Percentiles rank a stretch among this genome's conserved stretches.
Conservation (phyloP, 2,113 vertebrate species). For the Pollachius pollachius region DNA sequence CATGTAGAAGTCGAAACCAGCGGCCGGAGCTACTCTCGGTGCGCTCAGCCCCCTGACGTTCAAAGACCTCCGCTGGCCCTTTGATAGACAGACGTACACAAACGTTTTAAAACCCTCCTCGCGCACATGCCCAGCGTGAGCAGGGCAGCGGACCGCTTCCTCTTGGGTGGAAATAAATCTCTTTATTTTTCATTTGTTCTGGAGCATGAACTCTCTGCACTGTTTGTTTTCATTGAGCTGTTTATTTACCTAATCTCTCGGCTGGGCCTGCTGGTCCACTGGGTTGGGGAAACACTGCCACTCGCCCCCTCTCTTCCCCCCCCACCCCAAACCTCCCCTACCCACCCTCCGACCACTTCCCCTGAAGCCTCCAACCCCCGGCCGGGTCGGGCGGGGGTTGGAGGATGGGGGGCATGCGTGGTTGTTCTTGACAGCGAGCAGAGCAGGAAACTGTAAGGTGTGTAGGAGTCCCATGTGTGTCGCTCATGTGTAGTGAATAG, state of each 20-base stretch:
- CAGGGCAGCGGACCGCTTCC: neutral
- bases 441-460: no score
- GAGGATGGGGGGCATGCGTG: neutral
- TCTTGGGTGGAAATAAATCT: constrained; percentile 12
- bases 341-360: no score
- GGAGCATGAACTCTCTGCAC: neutral
- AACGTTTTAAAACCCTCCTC: neutral
- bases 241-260: constrained; percentile 38
- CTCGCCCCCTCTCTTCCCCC: constrained; percentile 14
- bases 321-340: constrained; percentile 28
- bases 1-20: neutral
- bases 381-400: no score
- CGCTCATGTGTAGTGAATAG: no score
- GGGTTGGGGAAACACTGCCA: constrained; percentile 19
- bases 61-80: constrained; percentile 3
- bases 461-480: no score
- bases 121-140: neutral
- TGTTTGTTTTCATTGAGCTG: constrained; percentile 35
- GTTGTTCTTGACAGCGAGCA: constrained; percentile 17
- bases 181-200: constrained; percentile 20
- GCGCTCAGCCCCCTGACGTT: neutral
- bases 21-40: neutral
- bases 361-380: no score
- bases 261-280: constrained; percentile 19
- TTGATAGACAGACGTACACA: neutral